Evolutionary conservation across 2,113 vertebrate species (phyloP), one percentile per base, ranked within the genome.

Genomic region (Psammodynastes pulverulentus): DNA sequence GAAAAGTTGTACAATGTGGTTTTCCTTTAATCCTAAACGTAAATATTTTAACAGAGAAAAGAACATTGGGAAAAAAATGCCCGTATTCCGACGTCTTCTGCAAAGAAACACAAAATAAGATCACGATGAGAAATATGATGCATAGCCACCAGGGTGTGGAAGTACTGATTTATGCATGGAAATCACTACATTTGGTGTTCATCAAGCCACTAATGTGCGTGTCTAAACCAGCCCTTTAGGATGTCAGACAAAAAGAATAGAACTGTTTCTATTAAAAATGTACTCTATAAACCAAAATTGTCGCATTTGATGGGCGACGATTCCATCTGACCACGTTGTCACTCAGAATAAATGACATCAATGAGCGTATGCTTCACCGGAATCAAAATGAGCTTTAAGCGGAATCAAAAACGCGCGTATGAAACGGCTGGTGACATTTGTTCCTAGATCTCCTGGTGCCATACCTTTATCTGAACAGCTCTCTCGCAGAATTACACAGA

Each of bases 401-500:
- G 0, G 48, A 49, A 49, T 49, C 48, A 49, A 49, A 49, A 49
- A 93, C 90, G 49, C 48, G 87, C 43, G 15, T n/a, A 17, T 9
- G 6, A 79, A 79, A 39, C 8, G 15, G 86, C 49, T 24, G 0
- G 23, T n/a, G 89, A 62, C 29, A 84, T 72, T 94, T 29, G 84
- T 51, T 90, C 88, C 24, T 17, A 90, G 19, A 90, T 93, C 85
- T 67, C 52, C 19, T 19, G 29, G 9, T 51, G 29, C 91, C 58
- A 2, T 21, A 10, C 46, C 51, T 24, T 53, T 58, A n/a, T 52
- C 86, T 86, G 26, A 9, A 26, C 10, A 5, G 43, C 8, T 39
- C 8, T 13, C 85, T 45, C 85, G 34, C 45, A 49, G 2, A 49
- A 24, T 5, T 5, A 19, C 67, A 84, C 58, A 5, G 0, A 46